Evolutionary conservation across 2,888 invertebrate species (phyloP).

Genomic region (Deroplatys truncata): DNA sequence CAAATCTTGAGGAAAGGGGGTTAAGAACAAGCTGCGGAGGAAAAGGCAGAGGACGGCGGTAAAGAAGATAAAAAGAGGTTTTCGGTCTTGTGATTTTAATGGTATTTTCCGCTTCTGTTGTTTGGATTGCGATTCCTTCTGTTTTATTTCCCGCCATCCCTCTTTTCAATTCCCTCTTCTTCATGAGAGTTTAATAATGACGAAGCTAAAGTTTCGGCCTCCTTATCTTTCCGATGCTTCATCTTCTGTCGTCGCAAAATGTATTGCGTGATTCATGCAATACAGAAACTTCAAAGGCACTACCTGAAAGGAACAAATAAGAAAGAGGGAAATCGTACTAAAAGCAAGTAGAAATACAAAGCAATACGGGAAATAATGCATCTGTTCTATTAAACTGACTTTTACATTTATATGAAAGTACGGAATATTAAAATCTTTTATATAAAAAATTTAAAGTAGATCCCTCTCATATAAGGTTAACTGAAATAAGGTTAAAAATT

Average conservation of each 20-base stretch:
- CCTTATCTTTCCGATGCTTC: not conserved
- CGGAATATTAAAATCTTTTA: no score
- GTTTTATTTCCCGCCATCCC: not conserved
- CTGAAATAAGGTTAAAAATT: no score
- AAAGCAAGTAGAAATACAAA: no score
- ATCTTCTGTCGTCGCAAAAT: not conserved
- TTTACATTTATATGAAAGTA: no score
- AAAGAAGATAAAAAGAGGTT: not conserved
- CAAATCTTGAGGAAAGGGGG: conserved; percentile 6
- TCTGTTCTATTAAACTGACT: no score
- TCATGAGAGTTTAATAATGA: conserved; percentile 24
- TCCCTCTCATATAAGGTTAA: no score
- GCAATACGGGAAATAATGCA: no score
- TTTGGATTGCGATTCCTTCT: conserved; percentile 19
- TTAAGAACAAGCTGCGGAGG: not conserved
- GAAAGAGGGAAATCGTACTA: not conserved
- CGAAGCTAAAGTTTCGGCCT: not conserved
- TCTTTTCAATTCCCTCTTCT: not conserved
- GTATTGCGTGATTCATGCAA: not conserved
- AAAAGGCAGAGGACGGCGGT: not conserved
- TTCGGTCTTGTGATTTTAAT: conserved; percentile 20
- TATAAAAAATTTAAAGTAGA: no score
- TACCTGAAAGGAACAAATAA: not conserved
- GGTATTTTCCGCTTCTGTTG: conserved; percentile 29
- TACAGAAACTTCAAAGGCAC: not conserved